A percentile compares a stretch with the other conserved stretches of the same genome.
Conservation (phyloP, 2,888 invertebrate species). For the Eubasilissa splendida region DNA sequence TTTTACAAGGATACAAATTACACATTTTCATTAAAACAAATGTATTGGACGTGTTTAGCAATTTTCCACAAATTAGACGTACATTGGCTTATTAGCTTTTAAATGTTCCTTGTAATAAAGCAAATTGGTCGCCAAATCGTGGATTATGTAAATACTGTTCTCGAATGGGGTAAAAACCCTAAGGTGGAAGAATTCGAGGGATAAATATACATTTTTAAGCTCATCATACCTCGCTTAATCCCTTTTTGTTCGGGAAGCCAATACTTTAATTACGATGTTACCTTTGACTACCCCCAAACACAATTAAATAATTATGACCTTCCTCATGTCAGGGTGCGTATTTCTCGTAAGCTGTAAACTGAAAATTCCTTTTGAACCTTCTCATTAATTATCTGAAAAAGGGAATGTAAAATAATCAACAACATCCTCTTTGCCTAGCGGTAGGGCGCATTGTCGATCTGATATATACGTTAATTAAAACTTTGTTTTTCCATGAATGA, state of each 20-base stretch:
- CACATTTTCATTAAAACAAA: too few species aligned
- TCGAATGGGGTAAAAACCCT: too few species aligned
- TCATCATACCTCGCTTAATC: too few species aligned
- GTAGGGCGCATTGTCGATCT: not conserved
- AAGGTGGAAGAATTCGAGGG: too few species aligned
- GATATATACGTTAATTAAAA: slow-evolving; percentile 18
- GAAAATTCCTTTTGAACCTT: slow-evolving; percentile 38
- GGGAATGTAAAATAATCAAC: slow-evolving; percentile 35
- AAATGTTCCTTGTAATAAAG: too few species aligned
- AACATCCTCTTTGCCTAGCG: not conserved
- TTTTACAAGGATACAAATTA: too few species aligned
- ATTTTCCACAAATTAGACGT: too few species aligned
- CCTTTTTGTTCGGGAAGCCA: not conserved
- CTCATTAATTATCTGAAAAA: slow-evolving; percentile 35
- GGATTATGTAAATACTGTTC: too few species aligned
- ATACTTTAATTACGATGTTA: slow-evolving; percentile 37
- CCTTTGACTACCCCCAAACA: slow-evolving; percentile 38
- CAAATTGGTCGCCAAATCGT: too few species aligned
- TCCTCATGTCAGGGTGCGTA: not conserved
- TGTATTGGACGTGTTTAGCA: too few species aligned
- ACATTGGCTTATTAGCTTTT: too few species aligned
- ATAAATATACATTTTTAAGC: too few species aligned
- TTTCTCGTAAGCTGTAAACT: not conserved
- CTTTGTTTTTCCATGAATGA: not conserved
- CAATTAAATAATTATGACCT: slow-evolving; percentile 21